A percentile compares a stretch with the other conserved stretches of the same genome.
Evolutionary conservation across 1,140 invertebrate species (phyloP).

Genomic region (Nebria ingens): DNA sequence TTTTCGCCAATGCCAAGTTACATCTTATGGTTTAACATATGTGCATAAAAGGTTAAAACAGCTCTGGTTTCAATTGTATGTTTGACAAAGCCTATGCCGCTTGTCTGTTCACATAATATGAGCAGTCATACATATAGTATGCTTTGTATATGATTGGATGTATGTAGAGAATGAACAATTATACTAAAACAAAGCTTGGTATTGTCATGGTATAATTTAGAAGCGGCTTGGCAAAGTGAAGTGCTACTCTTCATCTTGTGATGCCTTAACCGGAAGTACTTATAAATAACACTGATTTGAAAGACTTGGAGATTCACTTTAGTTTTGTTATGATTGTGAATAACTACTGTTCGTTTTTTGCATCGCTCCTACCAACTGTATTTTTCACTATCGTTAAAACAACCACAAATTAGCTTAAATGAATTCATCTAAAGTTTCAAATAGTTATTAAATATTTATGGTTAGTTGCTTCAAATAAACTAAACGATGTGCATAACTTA

Average conservation of each 20-base stretch:
- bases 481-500: too few relatives aligned
- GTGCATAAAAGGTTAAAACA: too few relatives aligned
- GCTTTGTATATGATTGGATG: background rate
- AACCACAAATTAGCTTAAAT: too few relatives aligned
- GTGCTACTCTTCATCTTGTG: background rate
- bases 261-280: conserved; percentile 2
- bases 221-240: background rate
- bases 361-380: background rate
- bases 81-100: background rate
- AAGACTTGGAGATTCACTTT: background rate
- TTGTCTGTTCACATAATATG: background rate
- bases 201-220: background rate
- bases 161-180: background rate
- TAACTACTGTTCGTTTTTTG: background rate
- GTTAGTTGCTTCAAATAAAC: too few relatives aligned
- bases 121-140: background rate
- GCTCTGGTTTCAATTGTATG: background rate
- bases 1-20: too few relatives aligned
- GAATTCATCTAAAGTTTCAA: too few relatives aligned
- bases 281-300: conserved; percentile 6
- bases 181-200: background rate
- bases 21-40: too few relatives aligned
- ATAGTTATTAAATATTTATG: too few relatives aligned
- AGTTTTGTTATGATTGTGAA: background rate
- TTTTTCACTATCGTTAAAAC: too few relatives aligned